Evolutionary conservation across 2,888 invertebrate species (phyloP), one percentile per base, ranked within the genome.

Genomic region (Rhorus exstirpatorius): DNA sequence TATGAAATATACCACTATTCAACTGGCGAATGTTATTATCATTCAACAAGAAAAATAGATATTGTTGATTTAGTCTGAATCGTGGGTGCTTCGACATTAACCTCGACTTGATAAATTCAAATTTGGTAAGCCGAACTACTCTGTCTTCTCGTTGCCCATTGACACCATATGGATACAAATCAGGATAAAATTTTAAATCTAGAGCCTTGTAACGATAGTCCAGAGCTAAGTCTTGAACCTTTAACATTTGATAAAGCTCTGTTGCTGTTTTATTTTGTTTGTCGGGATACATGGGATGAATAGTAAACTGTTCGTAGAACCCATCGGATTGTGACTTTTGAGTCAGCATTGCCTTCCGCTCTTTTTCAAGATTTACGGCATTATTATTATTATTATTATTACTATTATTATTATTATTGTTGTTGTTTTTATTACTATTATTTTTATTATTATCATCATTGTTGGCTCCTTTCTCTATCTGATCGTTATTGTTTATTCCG

Each of bases 1-100:
- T 86, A 55, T 85, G 77, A 70, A 79, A 86, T 55, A 87, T 86
- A 12, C 84, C 86, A 81, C 75, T 65, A 38, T 63, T 78, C 21
- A 87, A 67, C 76, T 86, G 85, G 17, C 87, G 75, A 26, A 84
- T 83, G 72, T 87, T 88, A 24, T 79, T 63, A 26, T 87, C 79
- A 68, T 88, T 84, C 65, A 87, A 74, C 61, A 87, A 76, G 68
- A 79, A 88, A 61, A 89, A 89, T 26, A 89, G 8, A 67, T 84
- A 84, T 26, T 83, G 83, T 17, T 75, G 71, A 80, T 89, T 86
- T 53, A 84, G 58, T n/a, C 87, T 60, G 75, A 87, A 88, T 65
- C 63, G 74, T 17, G 86, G 46, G 76, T 87, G 77, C 14, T 72
- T 76, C 1, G 87, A 88, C 81, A 83, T 83, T 17, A 87, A 26